phyloP scores from a whole-genome alignment of 1,140 invertebrate species.

The Riptortus pedestris region DNA sequence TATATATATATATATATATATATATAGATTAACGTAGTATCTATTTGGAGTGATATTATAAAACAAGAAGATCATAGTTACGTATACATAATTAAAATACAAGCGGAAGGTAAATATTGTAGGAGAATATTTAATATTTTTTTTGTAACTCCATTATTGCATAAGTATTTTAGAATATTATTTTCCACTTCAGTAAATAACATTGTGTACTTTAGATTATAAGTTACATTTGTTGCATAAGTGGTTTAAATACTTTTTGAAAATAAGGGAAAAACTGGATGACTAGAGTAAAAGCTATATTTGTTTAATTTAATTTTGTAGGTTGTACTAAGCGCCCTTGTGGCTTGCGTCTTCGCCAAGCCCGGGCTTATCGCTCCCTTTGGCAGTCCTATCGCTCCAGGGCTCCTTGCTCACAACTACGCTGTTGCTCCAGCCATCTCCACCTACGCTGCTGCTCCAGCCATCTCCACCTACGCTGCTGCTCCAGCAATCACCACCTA shows the following conservation, averaged over 20 bases:
- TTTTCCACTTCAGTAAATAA: neutral
- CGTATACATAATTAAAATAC: no score
- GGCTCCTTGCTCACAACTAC: conserved; percentile 35
- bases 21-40: no score
- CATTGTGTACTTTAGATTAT: no score
- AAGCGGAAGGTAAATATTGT: neutral
- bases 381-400: conserved; percentile 13
- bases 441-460: conserved; percentile 26
- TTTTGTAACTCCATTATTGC: neutral
- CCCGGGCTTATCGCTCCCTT: conserved; percentile 27
- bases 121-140: neutral
- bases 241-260: no score
- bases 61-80: no score
- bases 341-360: conserved; percentile 32
- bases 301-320: no score
- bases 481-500: conserved; percentile 31
- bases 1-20: neutral
- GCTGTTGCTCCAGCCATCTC: conserved; percentile 23
- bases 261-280: no score
- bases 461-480: conserved; percentile 22
- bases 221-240: no score
- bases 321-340: conserved; percentile 34
- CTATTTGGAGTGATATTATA: no score
- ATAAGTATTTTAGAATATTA: neutral
- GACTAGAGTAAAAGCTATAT: no score